These are phyloP conservation scores for Coptodon rendalli DNA, from an alignment of 2,113 vertebrate genomes.

Conservation along the genomic window DNA sequence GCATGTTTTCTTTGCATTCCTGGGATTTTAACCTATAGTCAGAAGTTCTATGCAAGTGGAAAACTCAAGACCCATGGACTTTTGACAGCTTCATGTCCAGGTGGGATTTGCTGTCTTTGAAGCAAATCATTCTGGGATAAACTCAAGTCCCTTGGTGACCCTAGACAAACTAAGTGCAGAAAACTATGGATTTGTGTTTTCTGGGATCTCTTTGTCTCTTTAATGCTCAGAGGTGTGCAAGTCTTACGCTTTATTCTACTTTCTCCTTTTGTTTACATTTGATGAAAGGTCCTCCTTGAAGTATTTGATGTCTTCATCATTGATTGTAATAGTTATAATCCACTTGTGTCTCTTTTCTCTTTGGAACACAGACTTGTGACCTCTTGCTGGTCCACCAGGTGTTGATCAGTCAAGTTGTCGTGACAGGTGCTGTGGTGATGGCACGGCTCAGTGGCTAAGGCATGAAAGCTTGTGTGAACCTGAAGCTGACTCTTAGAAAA, in stretches of 20 bases:
- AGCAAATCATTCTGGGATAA: not conserved
- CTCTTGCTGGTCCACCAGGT: not conserved
- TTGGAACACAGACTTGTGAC: not conserved
- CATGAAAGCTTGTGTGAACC: conserved; percentile 24
- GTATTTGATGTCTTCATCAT: not conserved
- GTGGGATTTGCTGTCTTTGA: not conserved
- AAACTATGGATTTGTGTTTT: not conserved
- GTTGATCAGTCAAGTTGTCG: not conserved
- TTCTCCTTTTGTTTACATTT: not conserved
- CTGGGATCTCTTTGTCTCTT: not conserved
- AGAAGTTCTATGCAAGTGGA: not conserved
- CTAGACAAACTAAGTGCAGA: not conserved
- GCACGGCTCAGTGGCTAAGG: not conserved
- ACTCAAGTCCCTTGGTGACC: not conserved
- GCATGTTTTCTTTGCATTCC: not conserved
- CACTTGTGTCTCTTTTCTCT: not conserved
- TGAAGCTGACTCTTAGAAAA: conserved; percentile 2
- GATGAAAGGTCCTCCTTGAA: not conserved
- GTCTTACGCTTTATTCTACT: not conserved
- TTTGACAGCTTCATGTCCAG: not conserved
- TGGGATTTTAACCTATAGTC: not conserved
- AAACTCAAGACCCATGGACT: not conserved
- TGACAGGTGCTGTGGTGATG: conserved; percentile 14
- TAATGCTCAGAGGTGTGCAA: not conserved
- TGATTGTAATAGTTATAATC: not conserved